Percentiles rank a stretch among this genome's conserved stretches.
Evolutionary conservation across 2,113 vertebrate genomes (phyloP).

Genomic region (Gobiocypris rarus): DNA sequence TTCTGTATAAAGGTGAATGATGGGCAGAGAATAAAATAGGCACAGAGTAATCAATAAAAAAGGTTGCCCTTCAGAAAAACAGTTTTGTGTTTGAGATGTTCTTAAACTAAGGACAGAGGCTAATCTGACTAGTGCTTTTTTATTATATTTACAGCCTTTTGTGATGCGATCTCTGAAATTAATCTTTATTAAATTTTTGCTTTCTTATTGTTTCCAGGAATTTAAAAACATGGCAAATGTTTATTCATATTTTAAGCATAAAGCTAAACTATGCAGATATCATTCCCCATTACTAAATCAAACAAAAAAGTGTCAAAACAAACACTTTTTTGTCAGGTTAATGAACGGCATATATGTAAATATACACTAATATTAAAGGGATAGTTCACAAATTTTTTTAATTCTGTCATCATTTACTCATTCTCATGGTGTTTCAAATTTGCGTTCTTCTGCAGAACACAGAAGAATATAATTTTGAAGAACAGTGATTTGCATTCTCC

Average conservation of each 20-base stretch:
- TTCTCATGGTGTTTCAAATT: not conserved
- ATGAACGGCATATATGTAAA: not conserved
- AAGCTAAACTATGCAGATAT: not conserved
- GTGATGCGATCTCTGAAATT: not conserved
- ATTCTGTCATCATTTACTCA: too few relatives aligned
- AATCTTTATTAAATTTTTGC: not conserved
- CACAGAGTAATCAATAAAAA: not conserved
- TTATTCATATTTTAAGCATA: not conserved
- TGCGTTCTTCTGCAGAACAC: too few relatives aligned
- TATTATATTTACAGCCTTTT: not conserved
- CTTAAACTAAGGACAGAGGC: not conserved
- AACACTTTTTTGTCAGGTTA: not conserved
- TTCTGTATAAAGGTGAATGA: slow-evolving; percentile 53
- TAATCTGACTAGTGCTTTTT: not conserved
- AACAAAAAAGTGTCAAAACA: not conserved
- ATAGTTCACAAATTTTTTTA: too few relatives aligned
- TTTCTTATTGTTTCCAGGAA: not conserved
- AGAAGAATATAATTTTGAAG: too few relatives aligned
- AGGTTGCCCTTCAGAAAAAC: not conserved
- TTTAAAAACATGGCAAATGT: not conserved
- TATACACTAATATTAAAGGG: not conserved
- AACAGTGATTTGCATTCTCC: too few relatives aligned
- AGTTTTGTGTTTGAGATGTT: not conserved
- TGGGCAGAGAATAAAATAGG: not conserved
- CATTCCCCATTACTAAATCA: not conserved